Evolutionary conservation across 2,888 invertebrate species (phyloP).

Genomic region (Tricholauxania praeusta): DNA sequence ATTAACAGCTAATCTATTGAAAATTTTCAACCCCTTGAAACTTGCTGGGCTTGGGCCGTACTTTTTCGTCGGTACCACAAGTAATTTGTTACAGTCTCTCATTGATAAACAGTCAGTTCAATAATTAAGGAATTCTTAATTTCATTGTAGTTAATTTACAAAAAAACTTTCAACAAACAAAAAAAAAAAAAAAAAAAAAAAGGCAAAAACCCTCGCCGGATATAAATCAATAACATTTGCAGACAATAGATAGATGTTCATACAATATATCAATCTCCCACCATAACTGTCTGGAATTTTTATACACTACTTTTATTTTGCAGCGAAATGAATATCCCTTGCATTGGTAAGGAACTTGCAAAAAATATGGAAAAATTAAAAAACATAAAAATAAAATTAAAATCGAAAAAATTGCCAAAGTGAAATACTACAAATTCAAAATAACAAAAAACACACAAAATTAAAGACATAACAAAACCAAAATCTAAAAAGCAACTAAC

Average conservation of each 20-base stretch:
- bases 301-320: neutral
- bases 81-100: too few relatives aligned
- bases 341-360: conserved; percentile 3
- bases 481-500: neutral
- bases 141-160: too few relatives aligned
- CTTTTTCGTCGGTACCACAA: too few relatives aligned
- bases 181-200: neutral
- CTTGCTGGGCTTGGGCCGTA: too few relatives aligned
- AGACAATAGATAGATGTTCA: conserved; percentile 41
- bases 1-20: too few relatives aligned
- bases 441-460: conserved; percentile 1
- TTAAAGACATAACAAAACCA: neutral
- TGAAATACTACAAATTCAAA: conserved; percentile 7
- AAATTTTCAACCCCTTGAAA: too few relatives aligned
- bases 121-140: too few relatives aligned
- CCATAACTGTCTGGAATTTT: neutral
- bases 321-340: too few relatives aligned
- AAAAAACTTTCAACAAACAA: neutral
- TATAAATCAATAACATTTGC: conserved; percentile 33
- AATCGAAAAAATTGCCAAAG: conserved; percentile 1
- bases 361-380: conserved; percentile 1
- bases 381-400: neutral
- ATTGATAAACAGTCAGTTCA: neutral
- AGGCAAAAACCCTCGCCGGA: neutral
- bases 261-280: neutral